Evolutionary conservation across 2,797 vertebrate species (phyloP).

Genomic region (Setipinna tenuifilis): DNA sequence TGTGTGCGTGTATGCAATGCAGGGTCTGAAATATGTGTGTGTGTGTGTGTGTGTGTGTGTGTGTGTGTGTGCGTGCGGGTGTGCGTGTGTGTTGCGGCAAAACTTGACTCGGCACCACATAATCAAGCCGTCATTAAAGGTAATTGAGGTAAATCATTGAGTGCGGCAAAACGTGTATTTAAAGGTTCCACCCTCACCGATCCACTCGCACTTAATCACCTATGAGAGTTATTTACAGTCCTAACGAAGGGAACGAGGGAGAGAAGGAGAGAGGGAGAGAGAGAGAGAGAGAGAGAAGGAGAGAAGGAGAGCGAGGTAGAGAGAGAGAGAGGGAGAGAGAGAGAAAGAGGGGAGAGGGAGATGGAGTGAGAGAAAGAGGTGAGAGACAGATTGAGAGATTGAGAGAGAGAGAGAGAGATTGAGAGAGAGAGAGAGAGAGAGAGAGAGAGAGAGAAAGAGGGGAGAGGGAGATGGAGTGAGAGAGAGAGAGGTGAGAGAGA

Average conservation of each 20-base stretch:
- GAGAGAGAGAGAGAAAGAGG: background rate
- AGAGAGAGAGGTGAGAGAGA: constrained; percentile 29
- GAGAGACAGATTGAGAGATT: background rate
- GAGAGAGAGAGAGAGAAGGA: constrained; percentile 24
- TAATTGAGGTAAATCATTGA: constrained; percentile 22
- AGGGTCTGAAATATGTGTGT: background rate
- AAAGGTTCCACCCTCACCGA: constrained; percentile 1
- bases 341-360: constrained; percentile 7
- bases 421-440: no score
- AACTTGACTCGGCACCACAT: constrained; percentile 7
- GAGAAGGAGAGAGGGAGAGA: constrained; percentile 22
- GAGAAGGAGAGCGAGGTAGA: constrained; percentile 37
- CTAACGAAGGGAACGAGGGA: background rate
- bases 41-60: constrained; percentile 8
- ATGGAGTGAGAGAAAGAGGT: background rate
- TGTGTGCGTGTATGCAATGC: background rate
- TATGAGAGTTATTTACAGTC: constrained; percentile 8
- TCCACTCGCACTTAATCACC: constrained; percentile 12
- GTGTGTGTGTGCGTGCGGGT: background rate
- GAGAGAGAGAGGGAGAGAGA: constrained; percentile 35
- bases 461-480: constrained; percentile 37
- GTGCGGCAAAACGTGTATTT: constrained; percentile 21
- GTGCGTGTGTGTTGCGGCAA: background rate
- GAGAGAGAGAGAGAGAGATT: background rate
- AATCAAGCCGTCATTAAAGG: constrained; percentile 19